These are phyloP conservation scores for Periophthalmus modestus DNA, from an alignment of 2,113 vertebrate genomes.

Conservation along the genomic window DNA sequence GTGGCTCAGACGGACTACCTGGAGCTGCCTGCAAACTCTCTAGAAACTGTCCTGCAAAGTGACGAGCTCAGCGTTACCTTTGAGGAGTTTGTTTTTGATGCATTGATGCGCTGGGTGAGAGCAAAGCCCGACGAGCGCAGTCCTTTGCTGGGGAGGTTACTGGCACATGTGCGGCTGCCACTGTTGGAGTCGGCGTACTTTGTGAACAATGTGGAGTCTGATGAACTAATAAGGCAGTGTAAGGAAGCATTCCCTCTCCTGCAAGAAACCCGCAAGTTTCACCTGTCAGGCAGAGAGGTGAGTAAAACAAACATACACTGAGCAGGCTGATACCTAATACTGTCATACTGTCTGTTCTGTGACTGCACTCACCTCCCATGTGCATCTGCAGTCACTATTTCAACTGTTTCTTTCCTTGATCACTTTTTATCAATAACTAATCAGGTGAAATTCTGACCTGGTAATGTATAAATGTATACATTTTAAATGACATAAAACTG, in stretches of 20 bases:
- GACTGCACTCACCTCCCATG: not conserved
- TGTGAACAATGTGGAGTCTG: conserved; percentile 89
- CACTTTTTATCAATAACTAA: too few species aligned
- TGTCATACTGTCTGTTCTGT: not conserved
- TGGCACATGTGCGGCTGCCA: conserved; percentile 85
- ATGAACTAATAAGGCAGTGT: conserved; percentile 86
- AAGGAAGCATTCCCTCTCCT: conserved; percentile 87
- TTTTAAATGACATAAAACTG: too few species aligned
- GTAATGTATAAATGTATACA: too few species aligned
- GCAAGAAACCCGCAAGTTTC: conserved; percentile 91
- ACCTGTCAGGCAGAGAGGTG: conserved; percentile 93
- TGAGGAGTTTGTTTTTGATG: conserved; percentile 91
- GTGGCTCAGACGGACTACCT: conserved; percentile 86
- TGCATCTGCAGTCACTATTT: not conserved
- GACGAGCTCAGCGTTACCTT: conserved; percentile 88
- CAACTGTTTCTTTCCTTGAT: too few species aligned
- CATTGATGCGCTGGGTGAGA: conserved; percentile 87
- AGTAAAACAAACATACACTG: not conserved
- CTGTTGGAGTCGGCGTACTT: conserved; percentile 93
- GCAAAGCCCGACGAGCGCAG: conserved; percentile 77
- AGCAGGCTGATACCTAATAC: not conserved
- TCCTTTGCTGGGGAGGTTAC: conserved; percentile 76
- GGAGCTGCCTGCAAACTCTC: conserved; percentile 82
- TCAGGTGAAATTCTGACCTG: too few species aligned
- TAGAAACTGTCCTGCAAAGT: conserved; percentile 82